Evolutionary conservation across 2,888 invertebrate species (phyloP), one percentile per base, ranked within the genome.

Genomic region (Lasioglossum figueresi): DNA sequence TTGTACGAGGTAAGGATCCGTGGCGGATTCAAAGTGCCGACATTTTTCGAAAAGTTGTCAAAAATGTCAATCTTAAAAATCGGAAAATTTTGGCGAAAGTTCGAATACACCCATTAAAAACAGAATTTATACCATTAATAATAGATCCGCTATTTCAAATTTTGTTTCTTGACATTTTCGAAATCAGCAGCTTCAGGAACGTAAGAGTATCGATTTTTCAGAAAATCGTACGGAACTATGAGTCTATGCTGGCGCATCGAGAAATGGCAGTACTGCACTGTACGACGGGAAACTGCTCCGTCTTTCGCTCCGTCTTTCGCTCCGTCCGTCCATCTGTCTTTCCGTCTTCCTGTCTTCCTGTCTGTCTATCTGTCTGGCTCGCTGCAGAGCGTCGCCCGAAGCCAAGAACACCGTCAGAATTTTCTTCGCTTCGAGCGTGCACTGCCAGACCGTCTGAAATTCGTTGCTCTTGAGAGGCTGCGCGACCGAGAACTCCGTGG

Each of bases 321-420:
- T 27, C 71, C 31, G n/a, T 70, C 40, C 34, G 34, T 68, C 37
- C 19, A 31, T 34, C 40, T 70, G n/a, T 70, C 68, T 37, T 6
- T 34, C 37, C n/a, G 14, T 70, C 70, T 70, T n/a, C n/a, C 40
- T 70, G 37, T 68, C 68, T n/a, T 8, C 37, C 37, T 40, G 37
- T 40, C 40, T 40, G 40, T 43, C 70, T 40, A n/a, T 43, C 70
- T 37, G 40, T 40, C 70, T n/a, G 40, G 37, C 14, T 37, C 40
- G 23, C 6, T 71, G 34, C 34, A 37, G 34, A 81, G 52, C 52
- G 52, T 52, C 40, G 81, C 81, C 73, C 48, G 77, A 43, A 82
- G 79, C 73, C n/a, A 79, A 79, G 70, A 79, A 79, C 56, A 68
- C 37, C 40, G 76, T 71, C 45, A 31, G 59, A 76, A 71, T 81